phyloP scores from a whole-genome alignment of 2,113 vertebrate species.

The Hydrolagus affinis region DNA sequence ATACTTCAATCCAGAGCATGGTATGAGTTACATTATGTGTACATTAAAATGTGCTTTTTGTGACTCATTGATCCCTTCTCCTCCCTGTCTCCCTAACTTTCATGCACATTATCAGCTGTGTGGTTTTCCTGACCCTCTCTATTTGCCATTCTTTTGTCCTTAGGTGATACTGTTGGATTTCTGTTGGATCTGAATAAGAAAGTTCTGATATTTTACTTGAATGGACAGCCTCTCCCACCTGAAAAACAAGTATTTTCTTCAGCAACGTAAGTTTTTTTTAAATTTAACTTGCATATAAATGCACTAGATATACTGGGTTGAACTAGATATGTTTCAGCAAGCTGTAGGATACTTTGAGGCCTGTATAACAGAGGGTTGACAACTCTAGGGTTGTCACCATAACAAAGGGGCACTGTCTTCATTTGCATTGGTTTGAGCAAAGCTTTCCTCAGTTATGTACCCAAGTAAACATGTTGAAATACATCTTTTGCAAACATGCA shows the following conservation, averaged over 20 bases:
- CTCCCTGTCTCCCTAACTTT: background rate
- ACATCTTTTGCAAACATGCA: background rate
- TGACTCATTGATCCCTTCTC: background rate
- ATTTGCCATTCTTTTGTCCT: background rate
- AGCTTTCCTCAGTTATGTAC: background rate
- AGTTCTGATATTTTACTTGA: background rate
- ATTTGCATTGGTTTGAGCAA: background rate
- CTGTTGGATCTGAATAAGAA: conserved; percentile 1
- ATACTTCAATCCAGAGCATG: background rate
- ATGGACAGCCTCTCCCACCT: background rate
- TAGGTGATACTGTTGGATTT: background rate
- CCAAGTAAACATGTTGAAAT: background rate
- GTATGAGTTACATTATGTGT: background rate
- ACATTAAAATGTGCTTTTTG: background rate
- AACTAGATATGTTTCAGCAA: background rate
- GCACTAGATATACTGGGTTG: background rate
- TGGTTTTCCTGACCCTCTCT: background rate
- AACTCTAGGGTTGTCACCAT: background rate
- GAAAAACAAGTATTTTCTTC: background rate
- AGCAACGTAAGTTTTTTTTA: background rate
- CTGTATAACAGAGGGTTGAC: background rate
- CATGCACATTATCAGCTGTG: background rate
- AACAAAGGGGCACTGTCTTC: background rate
- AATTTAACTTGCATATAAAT: background rate
- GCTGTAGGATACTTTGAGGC: background rate